These are phyloP conservation scores for Drosophila engyochracea DNA, from an alignment of 2,888 invertebrate species.

Conservation along the genomic window DNA sequence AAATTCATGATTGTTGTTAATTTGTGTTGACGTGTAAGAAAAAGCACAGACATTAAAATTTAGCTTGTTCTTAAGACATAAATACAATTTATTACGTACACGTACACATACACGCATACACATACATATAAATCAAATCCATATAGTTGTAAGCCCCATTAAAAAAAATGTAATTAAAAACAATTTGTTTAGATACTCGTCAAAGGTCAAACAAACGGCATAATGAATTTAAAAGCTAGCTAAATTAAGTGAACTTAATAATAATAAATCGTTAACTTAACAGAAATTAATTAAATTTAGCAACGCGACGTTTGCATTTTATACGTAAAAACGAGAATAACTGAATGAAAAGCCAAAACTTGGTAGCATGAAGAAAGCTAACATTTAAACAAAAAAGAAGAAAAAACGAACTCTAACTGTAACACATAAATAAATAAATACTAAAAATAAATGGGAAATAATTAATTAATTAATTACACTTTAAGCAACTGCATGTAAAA, in stretches of 20 bases:
- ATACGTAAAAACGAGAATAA: constrained; percentile 63
- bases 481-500: constrained; percentile 79
- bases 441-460: constrained; percentile 51
- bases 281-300: constrained; percentile 75
- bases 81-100: constrained; percentile 46
- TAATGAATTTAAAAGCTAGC: constrained; percentile 69
- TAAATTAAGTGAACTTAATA: constrained; percentile 63
- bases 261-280: constrained; percentile 62
- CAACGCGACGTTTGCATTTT: constrained; percentile 77
- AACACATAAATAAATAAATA: constrained; percentile 39
- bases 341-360: constrained; percentile 14
- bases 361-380: constrained; percentile 13
- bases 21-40: constrained; percentile 50
- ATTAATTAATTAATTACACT: constrained; percentile 48
- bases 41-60: constrained; percentile 41
- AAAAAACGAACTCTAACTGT: constrained; percentile 38
- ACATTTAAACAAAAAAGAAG: constrained; percentile 10
- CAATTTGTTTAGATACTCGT: constrained; percentile 42
- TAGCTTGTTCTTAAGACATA: constrained; percentile 68
- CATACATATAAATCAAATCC: constrained; percentile 66
- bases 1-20: constrained; percentile 79
- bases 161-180: constrained; percentile 73
- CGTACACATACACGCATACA: constrained; percentile 34
- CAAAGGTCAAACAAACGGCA: constrained; percentile 32
- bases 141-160: constrained; percentile 64